Evolutionary conservation across 1,140 invertebrate species (phyloP).

Genomic region (Oreohelix idahoensis): DNA sequence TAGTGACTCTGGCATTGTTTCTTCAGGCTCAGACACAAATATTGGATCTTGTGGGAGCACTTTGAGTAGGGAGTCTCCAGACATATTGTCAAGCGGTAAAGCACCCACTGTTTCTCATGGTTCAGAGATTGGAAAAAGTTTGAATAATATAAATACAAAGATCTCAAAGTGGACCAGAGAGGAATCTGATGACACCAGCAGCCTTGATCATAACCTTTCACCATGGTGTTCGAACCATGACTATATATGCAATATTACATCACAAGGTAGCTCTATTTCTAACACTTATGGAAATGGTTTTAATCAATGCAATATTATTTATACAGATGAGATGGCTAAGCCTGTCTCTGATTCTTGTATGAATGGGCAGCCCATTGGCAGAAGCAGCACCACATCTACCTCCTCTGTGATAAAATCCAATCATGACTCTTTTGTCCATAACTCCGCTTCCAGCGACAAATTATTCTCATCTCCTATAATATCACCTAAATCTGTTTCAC

Average conservation of each 20-base stretch:
- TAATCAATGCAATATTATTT: constrained; percentile 17
- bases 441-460: neutral
- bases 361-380: neutral
- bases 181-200: neutral
- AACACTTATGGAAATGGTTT: neutral
- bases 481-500: neutral
- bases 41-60: neutral
- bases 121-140: neutral
- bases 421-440: neutral
- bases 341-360: neutral
- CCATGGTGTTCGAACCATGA: neutral
- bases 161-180: neutral
- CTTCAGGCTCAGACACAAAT: constrained; percentile 38
- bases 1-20: constrained; percentile 46
- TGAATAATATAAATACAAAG: neutral
- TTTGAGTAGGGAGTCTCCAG: neutral
- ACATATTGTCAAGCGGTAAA: neutral
- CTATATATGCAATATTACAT: neutral
- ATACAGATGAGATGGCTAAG: neutral
- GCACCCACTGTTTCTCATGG: neutral
- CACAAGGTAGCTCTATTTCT: neutral
- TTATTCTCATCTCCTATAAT: neutral
- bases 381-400: constrained; percentile 1
- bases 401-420: constrained; percentile 12
- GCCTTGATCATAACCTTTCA: neutral